Evolutionary conservation across 2,888 invertebrate genomes (phyloP).

Genomic region (Drosophila helvetica): DNA sequence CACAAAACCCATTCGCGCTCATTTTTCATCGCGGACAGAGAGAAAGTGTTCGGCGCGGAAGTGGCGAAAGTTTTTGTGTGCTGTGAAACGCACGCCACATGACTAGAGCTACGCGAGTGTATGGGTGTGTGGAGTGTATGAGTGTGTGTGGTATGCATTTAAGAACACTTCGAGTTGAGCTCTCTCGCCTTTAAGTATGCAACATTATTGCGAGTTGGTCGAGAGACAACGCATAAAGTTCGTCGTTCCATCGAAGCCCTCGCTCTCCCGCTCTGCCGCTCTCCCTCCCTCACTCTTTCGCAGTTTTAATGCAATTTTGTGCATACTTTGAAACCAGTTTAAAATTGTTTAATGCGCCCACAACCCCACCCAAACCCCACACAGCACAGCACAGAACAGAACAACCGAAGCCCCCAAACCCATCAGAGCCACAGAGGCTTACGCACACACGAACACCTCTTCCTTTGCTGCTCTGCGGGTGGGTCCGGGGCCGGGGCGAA

Average conservation of each 20-base stretch:
- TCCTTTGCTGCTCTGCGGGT: background rate
- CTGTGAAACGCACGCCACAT: constrained; percentile 25
- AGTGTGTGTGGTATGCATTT: constrained; percentile 20
- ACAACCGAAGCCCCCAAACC: background rate
- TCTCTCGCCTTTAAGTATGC: constrained; percentile 25
- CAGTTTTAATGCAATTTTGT: constrained; percentile 46
- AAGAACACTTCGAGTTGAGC: constrained; percentile 42
- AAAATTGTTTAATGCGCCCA: constrained; percentile 46
- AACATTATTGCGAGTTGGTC: constrained; percentile 28
- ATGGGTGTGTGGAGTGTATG: constrained; percentile 2
- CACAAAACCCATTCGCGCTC: constrained; percentile 53
- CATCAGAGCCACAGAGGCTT: constrained; percentile 6
- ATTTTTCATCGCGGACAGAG: constrained; percentile 56
- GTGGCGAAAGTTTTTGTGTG: constrained; percentile 53
- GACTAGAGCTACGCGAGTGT: constrained; percentile 7
- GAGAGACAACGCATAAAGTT: constrained; percentile 14
- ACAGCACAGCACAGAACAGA: too few relatives aligned
- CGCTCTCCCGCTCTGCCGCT: too few relatives aligned
- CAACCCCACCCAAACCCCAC: background rate
- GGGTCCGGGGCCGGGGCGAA: constrained; percentile 7
- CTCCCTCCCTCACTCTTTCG: background rate
- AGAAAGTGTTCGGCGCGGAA: constrained; percentile 46
- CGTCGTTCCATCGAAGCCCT: constrained; percentile 7
- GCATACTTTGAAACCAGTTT: constrained; percentile 48
- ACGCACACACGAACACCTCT: constrained; percentile 13